Base-by-base conservation (phyloP, 2,888 invertebrate species). In the Lutraria lutraria region DNA sequence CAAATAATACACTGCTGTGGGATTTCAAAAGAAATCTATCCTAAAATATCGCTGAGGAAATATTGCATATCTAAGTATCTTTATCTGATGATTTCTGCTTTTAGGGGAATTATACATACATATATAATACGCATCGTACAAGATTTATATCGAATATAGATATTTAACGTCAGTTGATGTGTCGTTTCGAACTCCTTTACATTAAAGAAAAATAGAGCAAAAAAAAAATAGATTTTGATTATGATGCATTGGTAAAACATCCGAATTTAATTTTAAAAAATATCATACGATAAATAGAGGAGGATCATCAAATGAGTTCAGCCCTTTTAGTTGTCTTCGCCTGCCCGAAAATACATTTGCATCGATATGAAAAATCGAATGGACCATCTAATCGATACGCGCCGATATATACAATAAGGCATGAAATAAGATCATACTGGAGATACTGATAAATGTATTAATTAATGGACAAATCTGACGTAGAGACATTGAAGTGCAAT, bases 31-130 rank as follows among this genome's bases (percentile, higher is more conserved):
- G 19, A 1, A 19, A 76, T 76, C 15, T 34, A 25, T 76, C 34
- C 31, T 76, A 76, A 76, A 76, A 76, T 76, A 76, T 15, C 19
- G 34, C 76, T 76, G 76, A 76, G 76, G 76, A 76, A 76, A 76
- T 76, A 76, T 31, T 21, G 34, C 31, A 31, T 34, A 25, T 68
- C 29, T 72, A 0, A 12, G 72, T 72, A 21, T 29, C 29, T 13
- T 72, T 13, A 12, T 31, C 72, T 25, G 31, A 56, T 21, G 12
- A 21, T 56, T 21, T 19, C 21, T 56, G 56, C 56, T 56, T 15
- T 21, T 56, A 2, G 6, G 21, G 2, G 56, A 56, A 19, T 56
- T 21, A 2, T 19, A 3, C 21, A 15, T n/a, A n/a, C n/a, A n/a
- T n/a, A n/a, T n/a, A n/a, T n/a, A n/a, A n/a, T n/a, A n/a, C n/a